phyloP scores from a whole-genome alignment of 1,140 invertebrate species.

The Orius insidiosus region DNA sequence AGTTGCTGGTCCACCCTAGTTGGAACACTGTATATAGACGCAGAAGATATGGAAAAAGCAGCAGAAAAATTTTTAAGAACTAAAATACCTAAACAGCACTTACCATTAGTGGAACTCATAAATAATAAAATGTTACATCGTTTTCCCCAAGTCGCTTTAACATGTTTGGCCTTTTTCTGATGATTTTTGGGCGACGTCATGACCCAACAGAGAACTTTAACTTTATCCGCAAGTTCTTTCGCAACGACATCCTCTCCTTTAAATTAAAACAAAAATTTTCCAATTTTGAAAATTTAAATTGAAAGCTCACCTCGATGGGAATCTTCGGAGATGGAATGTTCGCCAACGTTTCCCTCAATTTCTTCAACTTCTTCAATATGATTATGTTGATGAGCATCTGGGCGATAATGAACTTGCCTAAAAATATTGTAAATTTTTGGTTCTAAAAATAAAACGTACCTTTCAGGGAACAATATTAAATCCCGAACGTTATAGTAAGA shows the following conservation, averaged over 20 bases:
- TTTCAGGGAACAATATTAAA: constrained; percentile 16
- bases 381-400: constrained; percentile 41
- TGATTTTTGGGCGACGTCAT: constrained; percentile 87
- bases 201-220: constrained; percentile 87
- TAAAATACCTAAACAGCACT: constrained; percentile 9
- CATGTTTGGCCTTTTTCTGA: constrained; percentile 71
- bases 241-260: constrained; percentile 57
- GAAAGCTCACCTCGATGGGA: constrained; percentile 39
- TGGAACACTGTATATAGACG: too few relatives aligned
- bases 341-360: constrained; percentile 26
- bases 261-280: too few relatives aligned
- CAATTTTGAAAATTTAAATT: too few relatives aligned
- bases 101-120: constrained; percentile 67
- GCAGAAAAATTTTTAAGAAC: too few relatives aligned
- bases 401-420: constrained; percentile 12
- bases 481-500: constrained; percentile 17
- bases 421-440: background rate
- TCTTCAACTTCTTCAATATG: constrained; percentile 34
- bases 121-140: constrained; percentile 79
- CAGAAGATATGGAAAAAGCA: too few relatives aligned
- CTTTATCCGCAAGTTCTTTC: constrained; percentile 48
- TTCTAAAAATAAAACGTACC: constrained; percentile 14
- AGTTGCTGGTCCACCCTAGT: too few relatives aligned
- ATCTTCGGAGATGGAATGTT: constrained; percentile 36
- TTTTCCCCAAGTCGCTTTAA: constrained; percentile 90